Evolutionary conservation across 2,113 vertebrate species (phyloP).

Genomic region (Apus apus): DNA sequence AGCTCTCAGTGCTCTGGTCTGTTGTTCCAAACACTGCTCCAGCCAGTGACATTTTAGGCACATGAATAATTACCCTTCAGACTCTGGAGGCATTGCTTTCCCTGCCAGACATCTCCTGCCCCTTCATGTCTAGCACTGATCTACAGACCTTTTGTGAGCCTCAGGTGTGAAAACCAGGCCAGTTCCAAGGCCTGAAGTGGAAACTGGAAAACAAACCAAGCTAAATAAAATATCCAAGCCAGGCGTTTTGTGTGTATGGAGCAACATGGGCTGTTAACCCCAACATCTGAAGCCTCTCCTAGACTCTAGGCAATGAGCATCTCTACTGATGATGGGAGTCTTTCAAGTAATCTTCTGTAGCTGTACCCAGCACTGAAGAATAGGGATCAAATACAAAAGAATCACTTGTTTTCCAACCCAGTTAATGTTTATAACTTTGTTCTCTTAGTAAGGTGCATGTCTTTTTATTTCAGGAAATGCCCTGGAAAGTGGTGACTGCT

Average conservation of each 20-base stretch:
- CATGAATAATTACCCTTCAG: background rate
- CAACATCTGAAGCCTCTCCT: background rate
- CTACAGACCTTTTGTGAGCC: background rate
- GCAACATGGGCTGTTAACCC: background rate
- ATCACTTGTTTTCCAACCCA: background rate
- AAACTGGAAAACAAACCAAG: slow-evolving; percentile 47
- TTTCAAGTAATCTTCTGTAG: background rate
- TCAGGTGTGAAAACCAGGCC: background rate
- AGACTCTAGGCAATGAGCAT: rapidly evolving
- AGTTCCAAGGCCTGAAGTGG: background rate
- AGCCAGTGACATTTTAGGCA: background rate
- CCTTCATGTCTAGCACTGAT: background rate
- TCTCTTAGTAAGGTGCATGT: background rate
- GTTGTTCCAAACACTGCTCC: background rate
- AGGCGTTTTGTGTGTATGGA: background rate
- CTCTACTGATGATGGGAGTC: background rate
- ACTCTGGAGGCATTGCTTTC: background rate
- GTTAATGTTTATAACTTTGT: background rate
- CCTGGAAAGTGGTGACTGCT: background rate
- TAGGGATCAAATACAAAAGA: background rate
- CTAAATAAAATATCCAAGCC: slow-evolving; percentile 2
- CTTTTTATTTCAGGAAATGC: background rate
- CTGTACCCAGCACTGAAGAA: background rate
- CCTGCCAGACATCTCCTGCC: background rate
- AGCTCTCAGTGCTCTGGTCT: background rate